A percentile compares a stretch with the other conserved stretches of the same genome.
Conservation (phyloP, 2,888 invertebrate genomes). For the Caenorhabditis sp. region DNA sequence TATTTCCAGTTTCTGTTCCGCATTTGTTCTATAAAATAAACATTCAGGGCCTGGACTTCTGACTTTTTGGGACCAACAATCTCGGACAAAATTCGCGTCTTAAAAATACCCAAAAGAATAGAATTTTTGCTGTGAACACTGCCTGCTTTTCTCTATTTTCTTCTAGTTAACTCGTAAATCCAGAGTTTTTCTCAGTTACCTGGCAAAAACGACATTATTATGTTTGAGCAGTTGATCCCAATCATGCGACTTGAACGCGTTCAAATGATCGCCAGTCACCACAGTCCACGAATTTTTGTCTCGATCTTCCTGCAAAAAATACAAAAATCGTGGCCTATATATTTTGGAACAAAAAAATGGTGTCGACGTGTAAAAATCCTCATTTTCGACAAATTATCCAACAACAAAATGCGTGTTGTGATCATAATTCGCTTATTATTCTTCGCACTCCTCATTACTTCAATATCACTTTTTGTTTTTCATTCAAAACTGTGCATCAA, state of each 20-base stretch:
- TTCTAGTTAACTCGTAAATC: too few relatives aligned
- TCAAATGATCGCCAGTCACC: conserved; percentile 62
- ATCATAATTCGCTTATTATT: neutral
- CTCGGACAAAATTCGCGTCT: too few relatives aligned
- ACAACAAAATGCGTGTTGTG: conserved; percentile 1
- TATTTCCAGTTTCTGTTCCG: conserved; percentile 67
- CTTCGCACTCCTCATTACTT: neutral
- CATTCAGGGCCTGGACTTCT: neutral
- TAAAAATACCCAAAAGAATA: too few relatives aligned
- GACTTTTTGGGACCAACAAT: neutral
- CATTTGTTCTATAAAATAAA: conserved; percentile 59
- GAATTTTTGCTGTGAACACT: too few relatives aligned
- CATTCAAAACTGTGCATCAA: neutral
- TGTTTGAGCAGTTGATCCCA: conserved; percentile 65
- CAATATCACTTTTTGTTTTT: neutral
- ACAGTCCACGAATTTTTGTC: conserved; percentile 56
- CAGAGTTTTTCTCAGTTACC: conserved; percentile 27
- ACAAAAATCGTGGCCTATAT: neutral
- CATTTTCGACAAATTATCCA: neutral
- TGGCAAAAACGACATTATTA: conserved; percentile 68
- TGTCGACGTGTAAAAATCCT: too few relatives aligned
- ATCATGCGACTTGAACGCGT: conserved; percentile 49
- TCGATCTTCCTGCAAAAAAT: conserved; percentile 13
- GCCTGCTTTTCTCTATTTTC: too few relatives aligned
- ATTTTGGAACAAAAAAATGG: neutral